Base-by-base conservation (phyloP, 2,797 vertebrate species). In the Apodemus agrarius region DNA sequence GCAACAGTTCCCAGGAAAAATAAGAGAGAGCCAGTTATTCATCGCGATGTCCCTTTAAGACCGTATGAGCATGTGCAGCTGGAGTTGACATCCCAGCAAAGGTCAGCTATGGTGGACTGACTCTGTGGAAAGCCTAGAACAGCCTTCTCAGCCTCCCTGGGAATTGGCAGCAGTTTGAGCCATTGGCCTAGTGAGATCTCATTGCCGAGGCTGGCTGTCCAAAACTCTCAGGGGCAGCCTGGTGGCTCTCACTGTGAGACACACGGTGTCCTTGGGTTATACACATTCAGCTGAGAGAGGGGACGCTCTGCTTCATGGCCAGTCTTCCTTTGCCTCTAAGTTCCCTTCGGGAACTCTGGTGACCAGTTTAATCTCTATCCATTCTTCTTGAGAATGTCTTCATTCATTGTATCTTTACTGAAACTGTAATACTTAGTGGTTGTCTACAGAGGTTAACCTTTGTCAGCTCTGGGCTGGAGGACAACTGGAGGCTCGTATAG, bases 1-100 rank as follows among this genome's bases (percentile, higher is more conserved):
- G 74, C 76, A 76, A 69, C 43, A 0, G 37, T 87, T 95, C 37
- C 88, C 65, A 54, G n/a, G 93, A 96, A 96, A 85, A 81, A 52
- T 3, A 74, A 0, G 0, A 4, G n/a, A 67, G 75, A 52, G 7
- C 37, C 83, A 92, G 74, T 14, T 78, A 1, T 34, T 74, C 75
- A 59, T 67, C 2, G 43, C 3, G 13, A 6, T 72, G 59, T 82
- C 72, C 63, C 89, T 31, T 82, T 79, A 79, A 0, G 0, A 1
- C 0, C 0, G 31, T 93, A 52, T 83, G 81, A n/a, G 63, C 0
- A 34, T 4, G 8, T 61, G n/a, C 3, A 6, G 34, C 46, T 54
- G 37, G 1, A 57, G 52, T 17, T 89, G 63, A 90, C 80, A n/a
- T 61, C 46, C 13, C 16, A 67, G 34, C n/a, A 21, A 37, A 59